Percentiles rank a stretch among this genome's conserved stretches.
Conservation (phyloP, 1,140 invertebrate species). For the Contarinia nasturtii region DNA sequence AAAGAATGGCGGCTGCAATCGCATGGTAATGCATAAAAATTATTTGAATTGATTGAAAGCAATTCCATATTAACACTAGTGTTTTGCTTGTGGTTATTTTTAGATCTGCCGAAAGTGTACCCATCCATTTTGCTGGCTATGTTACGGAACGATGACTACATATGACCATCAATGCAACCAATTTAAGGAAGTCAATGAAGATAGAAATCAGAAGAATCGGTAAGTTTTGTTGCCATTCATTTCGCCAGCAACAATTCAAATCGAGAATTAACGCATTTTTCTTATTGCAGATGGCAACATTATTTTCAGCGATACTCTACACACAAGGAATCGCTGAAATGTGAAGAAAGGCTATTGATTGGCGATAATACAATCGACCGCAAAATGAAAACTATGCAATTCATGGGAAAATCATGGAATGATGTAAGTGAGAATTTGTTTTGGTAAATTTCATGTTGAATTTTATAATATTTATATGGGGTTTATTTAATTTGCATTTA, state of each 20-base stretch:
- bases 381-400: no score
- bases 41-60: not conserved
- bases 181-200: conserved; percentile 94
- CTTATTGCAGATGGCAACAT: conserved; percentile 82
- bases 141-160: conserved; percentile 94
- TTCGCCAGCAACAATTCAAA: conserved; percentile 48
- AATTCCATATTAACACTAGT: not conserved
- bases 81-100: conserved; percentile 23
- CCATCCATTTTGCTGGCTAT: conserved; percentile 98
- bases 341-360: conserved; percentile 90
- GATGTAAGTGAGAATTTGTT: no score
- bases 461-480: conserved; percentile 3
- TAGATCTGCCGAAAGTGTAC: conserved; percentile 98
- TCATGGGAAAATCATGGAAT: no score
- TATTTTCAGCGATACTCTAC: conserved; percentile 99
- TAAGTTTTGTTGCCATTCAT: conserved; percentile 91
- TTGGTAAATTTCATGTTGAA: no score
- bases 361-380: no score
- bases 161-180: conserved; percentile 98
- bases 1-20: conserved; percentile 97
- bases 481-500: not conserved
- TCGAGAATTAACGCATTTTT: no score
- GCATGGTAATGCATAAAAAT: conserved; percentile 53
- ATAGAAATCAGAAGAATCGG: conserved; percentile 86
- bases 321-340: conserved; percentile 96